Percentiles rank a stretch among this genome's conserved stretches.
phyloP scores from a whole-genome alignment of 2,797 vertebrate genomes.

The Cossypha caffra region DNA sequence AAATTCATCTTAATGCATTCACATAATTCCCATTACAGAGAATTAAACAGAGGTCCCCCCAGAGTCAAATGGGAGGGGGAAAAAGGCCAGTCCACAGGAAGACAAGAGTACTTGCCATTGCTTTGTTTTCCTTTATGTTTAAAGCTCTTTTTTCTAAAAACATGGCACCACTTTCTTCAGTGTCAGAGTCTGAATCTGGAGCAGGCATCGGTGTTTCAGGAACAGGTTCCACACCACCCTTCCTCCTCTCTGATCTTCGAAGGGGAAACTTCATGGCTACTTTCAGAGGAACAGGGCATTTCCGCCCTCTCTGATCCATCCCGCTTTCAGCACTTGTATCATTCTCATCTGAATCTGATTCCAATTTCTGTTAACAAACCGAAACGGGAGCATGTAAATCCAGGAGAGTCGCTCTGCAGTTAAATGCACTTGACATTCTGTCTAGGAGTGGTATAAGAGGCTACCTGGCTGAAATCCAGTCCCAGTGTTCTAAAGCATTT shows the following conservation, averaged over 20 bases:
- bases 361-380: constrained; percentile 79
- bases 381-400: not conserved
- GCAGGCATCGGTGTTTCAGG: constrained; percentile 17
- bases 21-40: not conserved
- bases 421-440: not conserved
- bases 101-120: constrained; percentile 83
- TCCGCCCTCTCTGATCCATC: constrained; percentile 62
- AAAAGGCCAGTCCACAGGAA: not conserved
- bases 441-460: not conserved
- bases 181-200: constrained; percentile 54
- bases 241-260: constrained; percentile 67
- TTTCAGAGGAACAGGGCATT: constrained; percentile 74
- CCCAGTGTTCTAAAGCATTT: not conserved
- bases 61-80: accelerated
- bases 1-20: not conserved
- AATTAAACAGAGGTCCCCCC: not conserved
- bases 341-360: constrained; percentile 41
- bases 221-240: constrained; percentile 31
- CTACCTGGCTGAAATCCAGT: not conserved
- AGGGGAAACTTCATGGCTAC: constrained; percentile 90
- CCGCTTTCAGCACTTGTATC: constrained; percentile 2
- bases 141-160: constrained; percentile 92
- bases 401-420: not conserved
- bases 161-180: constrained; percentile 79
- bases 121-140: constrained; percentile 98